These are phyloP conservation scores for Neosalanx taihuensis DNA, from an alignment of 2,797 vertebrate species.

Conservation along the genomic window DNA sequence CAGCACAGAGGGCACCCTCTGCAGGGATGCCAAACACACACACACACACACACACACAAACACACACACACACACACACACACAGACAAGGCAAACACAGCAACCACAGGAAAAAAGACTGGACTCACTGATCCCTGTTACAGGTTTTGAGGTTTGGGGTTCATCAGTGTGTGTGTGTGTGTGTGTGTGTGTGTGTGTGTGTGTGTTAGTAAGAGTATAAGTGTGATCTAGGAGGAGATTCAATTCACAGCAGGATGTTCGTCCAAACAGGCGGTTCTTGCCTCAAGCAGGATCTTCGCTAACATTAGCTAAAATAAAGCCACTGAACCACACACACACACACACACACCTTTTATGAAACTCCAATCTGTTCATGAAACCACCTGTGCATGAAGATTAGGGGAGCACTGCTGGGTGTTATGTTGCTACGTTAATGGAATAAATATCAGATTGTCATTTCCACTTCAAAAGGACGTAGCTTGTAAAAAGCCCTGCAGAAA, in stretches of 20 bases:
- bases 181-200: constrained; percentile 29
- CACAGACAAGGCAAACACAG: too few relatives aligned
- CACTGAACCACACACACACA: not conserved
- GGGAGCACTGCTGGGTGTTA: not conserved
- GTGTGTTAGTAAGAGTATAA: constrained; percentile 15
- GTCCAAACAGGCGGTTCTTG: not conserved
- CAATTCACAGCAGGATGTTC: not conserved
- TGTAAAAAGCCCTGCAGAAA: not conserved
- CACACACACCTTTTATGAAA: not conserved
- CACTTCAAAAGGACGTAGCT: not conserved
- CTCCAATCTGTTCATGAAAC: not conserved
- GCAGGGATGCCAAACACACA: too few relatives aligned
- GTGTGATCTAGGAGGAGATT: not conserved
- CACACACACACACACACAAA: too few relatives aligned
- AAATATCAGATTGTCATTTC: not conserved
- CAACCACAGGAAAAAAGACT: too few relatives aligned
- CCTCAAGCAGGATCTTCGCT: not conserved
- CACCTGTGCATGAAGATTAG: not conserved
- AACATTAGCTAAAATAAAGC: not conserved
- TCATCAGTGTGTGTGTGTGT: constrained; percentile 19
- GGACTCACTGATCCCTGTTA: not conserved
- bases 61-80: too few relatives aligned
- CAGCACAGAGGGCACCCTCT: too few relatives aligned
- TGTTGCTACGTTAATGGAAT: not conserved
- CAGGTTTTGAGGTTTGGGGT: not conserved